Evolutionary conservation across 2,113 vertebrate species (phyloP), one percentile per base, ranked within the genome.

Genomic region (Rynchops niger): DNA sequence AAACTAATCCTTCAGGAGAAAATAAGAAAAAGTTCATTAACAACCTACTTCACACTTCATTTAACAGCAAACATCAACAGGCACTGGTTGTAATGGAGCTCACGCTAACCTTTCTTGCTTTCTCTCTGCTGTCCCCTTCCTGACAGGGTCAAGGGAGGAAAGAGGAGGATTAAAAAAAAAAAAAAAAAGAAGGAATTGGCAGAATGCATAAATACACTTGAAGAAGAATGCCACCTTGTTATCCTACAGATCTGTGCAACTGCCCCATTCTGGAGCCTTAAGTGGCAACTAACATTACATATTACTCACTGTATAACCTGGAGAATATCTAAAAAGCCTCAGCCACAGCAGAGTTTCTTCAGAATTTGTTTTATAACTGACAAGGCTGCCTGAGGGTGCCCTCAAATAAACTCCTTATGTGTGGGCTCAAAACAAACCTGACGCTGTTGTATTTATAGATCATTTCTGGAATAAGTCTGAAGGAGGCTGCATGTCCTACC

Each of bases 401-500:
- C 95, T 95, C 93, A 91, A 96, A 96, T 95, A 93, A 95, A 95
- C 67, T 95, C 66, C 81, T 93, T 91, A 70, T 55, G 88, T 65
- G 87, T 78, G 55, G 82, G 92, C 91, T 90, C 86, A 83, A 89
- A 92, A 91, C 92, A 97, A 94, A 90, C 86, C 78, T 88, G 73
- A 82, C 0, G 2, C 81, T 95, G 71, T 36, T 66, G 71, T 96
- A 97, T 96, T 97, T 96, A 95, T 95, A 96, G 97, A 91, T 45
- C 65, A 9, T 86, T 96, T 95, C 81, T 90, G 88, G 65, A 88
- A 56, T 79, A 93, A 95, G 65, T 90, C 93, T 93, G 76, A 92
- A 88, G 82, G 49, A 94, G 73, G 50, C 66, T 87, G 61, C n/a
- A 58, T 93, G 40, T 89, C 93, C 83, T 82, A 56, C 47, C 0